These are phyloP conservation scores for Tolypeutes matacus DNA, from an alignment of 2,797 vertebrate species.

Conservation along the genomic window DNA sequence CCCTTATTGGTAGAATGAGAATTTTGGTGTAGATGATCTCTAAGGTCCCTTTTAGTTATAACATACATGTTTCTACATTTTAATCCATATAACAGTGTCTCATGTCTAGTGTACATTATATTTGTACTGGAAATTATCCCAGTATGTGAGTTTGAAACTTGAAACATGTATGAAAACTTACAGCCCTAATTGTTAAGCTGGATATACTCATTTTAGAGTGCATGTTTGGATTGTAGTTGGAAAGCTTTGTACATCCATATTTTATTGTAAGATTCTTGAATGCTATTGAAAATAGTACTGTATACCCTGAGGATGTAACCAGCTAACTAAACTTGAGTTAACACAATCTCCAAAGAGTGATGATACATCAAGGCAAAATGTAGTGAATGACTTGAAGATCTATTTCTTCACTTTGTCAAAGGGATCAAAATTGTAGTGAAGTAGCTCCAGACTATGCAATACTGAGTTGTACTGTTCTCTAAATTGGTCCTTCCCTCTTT, in stretches of 20 bases:
- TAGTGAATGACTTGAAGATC: slow-evolving; percentile 34
- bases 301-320: background rate
- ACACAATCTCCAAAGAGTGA: background rate
- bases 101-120: background rate
- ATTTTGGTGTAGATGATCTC: slow-evolving; percentile 12
- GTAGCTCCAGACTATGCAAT: background rate
- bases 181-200: background rate
- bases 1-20: slow-evolving; percentile 17
- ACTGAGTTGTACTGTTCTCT: slow-evolving; percentile 48
- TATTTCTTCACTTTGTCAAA: slow-evolving; percentile 46
- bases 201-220: background rate
- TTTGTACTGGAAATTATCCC: slow-evolving; percentile 24
- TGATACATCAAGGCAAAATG: background rate
- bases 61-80: slow-evolving; percentile 41
- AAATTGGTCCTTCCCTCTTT: slow-evolving; percentile 84
- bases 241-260: slow-evolving; percentile 3
- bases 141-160: background rate
- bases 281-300: slow-evolving; percentile 10
- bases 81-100: background rate
- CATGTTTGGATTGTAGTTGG: background rate
- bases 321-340: slow-evolving; percentile 38
- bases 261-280: background rate
- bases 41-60: slow-evolving; percentile 25
- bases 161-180: slow-evolving; percentile 11
- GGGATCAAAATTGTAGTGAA: background rate